Base-by-base conservation (phyloP, 2,797 vertebrate genomes). In the Dryobates pubescens region DNA sequence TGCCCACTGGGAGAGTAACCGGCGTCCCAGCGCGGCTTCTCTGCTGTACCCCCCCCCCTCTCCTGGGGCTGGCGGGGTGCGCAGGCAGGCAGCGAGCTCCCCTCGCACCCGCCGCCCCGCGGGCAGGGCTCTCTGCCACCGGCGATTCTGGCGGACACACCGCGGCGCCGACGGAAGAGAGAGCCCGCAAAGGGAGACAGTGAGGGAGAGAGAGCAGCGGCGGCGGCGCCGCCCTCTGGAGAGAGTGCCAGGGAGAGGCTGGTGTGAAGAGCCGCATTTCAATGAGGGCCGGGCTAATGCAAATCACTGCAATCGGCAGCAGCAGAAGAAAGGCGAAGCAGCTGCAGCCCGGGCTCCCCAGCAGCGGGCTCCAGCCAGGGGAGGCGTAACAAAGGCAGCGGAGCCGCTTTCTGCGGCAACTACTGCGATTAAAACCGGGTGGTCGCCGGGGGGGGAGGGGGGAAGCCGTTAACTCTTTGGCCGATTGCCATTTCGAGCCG, bases 231-330 rank as follows among this genome's bases (percentile, higher is more conserved):
- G 95, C 96, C 97, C 97, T 95, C 95, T 45, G 93, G 94, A 95
- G 95, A 76, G 90, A 92, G 89, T 95, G 87, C 89, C 88, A 86
- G 94, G 96, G 96, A 94, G 96, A 97, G 97, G 95, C 97, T 95
- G 97, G 93, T 95, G 97, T 81, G 97, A 96, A 98, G 97, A 97
- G 97, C 97, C 96, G 98, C 98, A 97, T 98, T 96, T 96, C 97
- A 97, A 98, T 97, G 97, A 98, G 98, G 95, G 96, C 96, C 94
- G 92, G 96, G 97, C 98, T 96, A 95, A 97, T 98, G 98, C 96
- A 97, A 98, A 97, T 98, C 98, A 97, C 98, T 95, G 96, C 97
- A 93, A 95, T 92, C 98, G 59, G 98, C 98, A 59, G 98, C 91
- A 96, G 98, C 91, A 43, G 96, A 88, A 96, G 97, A 95, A 97